These are phyloP conservation scores for Mongoloraphidia duomilia DNA, from an alignment of 2,888 invertebrate species.

Conservation along the genomic window DNA sequence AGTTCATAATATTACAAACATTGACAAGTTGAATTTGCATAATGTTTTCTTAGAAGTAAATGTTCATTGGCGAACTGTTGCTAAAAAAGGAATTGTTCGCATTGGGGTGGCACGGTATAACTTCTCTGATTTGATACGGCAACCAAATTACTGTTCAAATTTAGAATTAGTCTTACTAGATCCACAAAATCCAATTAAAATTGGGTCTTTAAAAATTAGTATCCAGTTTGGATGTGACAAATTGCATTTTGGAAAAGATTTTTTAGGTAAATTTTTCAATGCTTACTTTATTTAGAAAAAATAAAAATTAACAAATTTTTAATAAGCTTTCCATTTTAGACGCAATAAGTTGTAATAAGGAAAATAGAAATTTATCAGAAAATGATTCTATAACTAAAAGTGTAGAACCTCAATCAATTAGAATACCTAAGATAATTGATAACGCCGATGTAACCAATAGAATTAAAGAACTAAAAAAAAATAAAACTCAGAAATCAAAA, in stretches of 20 bases:
- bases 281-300: neutral
- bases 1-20: slow-evolving; percentile 28
- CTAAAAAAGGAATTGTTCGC: slow-evolving; percentile 28
- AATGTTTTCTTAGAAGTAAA: slow-evolving; percentile 28
- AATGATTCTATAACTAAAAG: slow-evolving; percentile 11
- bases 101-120: slow-evolving; percentile 31
- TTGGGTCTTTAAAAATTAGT: slow-evolving; percentile 31
- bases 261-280: slow-evolving; percentile 25
- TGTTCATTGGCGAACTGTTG: slow-evolving; percentile 30
- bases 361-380: slow-evolving; percentile 14
- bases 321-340: slow-evolving; percentile 16
- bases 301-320: neutral
- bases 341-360: slow-evolving; percentile 18
- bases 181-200: slow-evolving; percentile 28
- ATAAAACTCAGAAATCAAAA: no score
- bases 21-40: slow-evolving; percentile 22
- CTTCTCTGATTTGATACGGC: slow-evolving; percentile 24
- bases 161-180: slow-evolving; percentile 28
- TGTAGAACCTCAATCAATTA: neutral
- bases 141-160: slow-evolving; percentile 25
- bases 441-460: no score
- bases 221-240: slow-evolving; percentile 33
- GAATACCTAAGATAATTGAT: no score
- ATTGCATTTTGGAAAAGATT: slow-evolving; percentile 35
- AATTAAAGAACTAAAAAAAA: no score